A percentile compares a stretch with the other conserved stretches of the same genome.
Conservation (phyloP, 2,113 vertebrate species). For the Crotophaga sulcirostris region DNA sequence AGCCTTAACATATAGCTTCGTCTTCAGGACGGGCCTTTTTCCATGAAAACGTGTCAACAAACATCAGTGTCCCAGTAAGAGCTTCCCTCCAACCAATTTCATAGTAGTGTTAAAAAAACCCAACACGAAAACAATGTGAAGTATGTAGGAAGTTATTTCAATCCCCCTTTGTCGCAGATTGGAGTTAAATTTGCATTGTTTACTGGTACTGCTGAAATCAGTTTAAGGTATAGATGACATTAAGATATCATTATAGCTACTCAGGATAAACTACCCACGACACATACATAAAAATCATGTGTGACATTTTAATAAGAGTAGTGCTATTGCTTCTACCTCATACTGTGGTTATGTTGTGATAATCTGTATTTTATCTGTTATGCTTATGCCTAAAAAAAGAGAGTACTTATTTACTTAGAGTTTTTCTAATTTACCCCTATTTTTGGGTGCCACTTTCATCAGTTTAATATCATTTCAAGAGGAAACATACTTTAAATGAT, state of each 20-base stretch:
- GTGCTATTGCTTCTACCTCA: neutral
- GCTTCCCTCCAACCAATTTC: neutral
- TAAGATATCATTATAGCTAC: neutral
- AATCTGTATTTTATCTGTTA: neutral
- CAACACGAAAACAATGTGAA: neutral
- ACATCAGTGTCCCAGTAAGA: fast-evolving
- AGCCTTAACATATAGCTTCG: neutral
- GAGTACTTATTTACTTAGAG: neutral
- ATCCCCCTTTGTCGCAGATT: neutral
- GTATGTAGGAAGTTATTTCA: neutral
- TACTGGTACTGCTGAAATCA: neutral
- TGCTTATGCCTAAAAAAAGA: neutral
- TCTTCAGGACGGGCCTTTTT: neutral
- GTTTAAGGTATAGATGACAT: neutral
- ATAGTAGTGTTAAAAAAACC: neutral
- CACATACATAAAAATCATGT: neutral
- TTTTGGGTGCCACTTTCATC: neutral
- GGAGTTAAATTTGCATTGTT: neutral
- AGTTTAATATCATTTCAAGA: neutral
- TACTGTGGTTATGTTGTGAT: neutral
- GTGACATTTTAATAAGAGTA: neutral
- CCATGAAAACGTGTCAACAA: neutral
- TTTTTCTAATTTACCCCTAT: neutral
- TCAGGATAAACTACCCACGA: neutral
- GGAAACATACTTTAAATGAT: neutral